Base-by-base conservation (phyloP, 2,888 invertebrate genomes). In the Laspeyria flexula region DNA sequence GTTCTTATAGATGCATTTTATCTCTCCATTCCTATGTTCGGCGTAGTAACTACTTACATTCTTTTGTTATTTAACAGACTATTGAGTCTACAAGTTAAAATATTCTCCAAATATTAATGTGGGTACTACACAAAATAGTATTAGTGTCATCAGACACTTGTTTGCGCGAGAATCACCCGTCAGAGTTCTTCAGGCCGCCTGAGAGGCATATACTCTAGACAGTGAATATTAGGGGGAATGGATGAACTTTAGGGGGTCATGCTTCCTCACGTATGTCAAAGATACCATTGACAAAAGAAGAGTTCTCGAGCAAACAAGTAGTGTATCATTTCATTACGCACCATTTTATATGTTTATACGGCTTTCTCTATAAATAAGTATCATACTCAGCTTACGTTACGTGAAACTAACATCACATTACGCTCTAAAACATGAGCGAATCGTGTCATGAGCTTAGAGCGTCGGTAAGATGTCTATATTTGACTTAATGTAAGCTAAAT, bases 321-420 rank as follows among this genome's bases (percentile, higher is more conserved):
- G 34, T 18, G 43, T 41, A 59, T 52, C 49, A 51, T 45, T 55
- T 57, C 71, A 61, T 66, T 49, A 52, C 38, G 54, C 71, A 65
- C 71, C 66, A 62, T 67, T 67, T 70, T 67, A 66, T 67, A 70
- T 67, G 62, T 70, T 70, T 70, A 70, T 67, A 67, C 67, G 35
- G 71, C 71, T 67, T 59, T 67, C 62, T 62, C 56, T 59, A 54
- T 66, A 34, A 47, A 48, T 60, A 55, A 34, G 42, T 47, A 56
- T 39, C 30, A 27, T 65, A 40, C 62, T 54, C 43, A 31, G n/a
- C 35, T 57, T 57, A 62, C 53, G 55, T 62, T 48, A 1, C 6
- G 7, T 25, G 25, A 25, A 25, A 25, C 25, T 25, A 25, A 21
- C 5, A 5, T 3, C 21, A n/a, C n/a, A n/a, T n/a, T n/a, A n/a